Conservation (phyloP, 2,113 vertebrate genomes). For the Lagopus leucura region DNA sequence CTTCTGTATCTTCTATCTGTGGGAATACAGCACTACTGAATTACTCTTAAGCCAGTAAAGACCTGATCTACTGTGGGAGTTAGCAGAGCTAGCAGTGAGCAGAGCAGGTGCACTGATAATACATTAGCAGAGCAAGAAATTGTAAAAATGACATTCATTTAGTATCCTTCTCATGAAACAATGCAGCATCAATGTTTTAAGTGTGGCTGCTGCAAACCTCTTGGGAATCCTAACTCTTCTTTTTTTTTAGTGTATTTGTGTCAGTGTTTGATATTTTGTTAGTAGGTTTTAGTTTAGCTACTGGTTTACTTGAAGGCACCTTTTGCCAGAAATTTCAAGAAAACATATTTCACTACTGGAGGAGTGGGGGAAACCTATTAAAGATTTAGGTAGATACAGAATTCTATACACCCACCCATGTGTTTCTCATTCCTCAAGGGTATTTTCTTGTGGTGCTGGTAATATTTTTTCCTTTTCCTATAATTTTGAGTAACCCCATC, state of each 20-base stretch:
- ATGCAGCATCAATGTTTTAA: background rate
- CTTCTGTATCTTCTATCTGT: background rate
- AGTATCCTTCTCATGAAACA: background rate
- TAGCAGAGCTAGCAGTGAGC: background rate
- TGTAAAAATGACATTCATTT: background rate
- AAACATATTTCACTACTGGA: background rate
- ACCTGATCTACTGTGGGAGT: background rate
- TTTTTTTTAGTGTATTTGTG: background rate
- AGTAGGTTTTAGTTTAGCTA: background rate
- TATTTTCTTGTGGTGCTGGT: background rate
- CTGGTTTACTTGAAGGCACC: background rate
- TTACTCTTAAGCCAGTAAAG: background rate
- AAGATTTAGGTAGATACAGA: background rate
- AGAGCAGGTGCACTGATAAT: background rate
- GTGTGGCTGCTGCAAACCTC: rapidly evolving
- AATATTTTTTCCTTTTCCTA: background rate
- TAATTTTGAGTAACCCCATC: background rate
- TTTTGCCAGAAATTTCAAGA: background rate
- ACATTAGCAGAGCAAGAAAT: background rate
- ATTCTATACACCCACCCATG: background rate
- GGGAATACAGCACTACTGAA: background rate
- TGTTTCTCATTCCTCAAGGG: background rate
- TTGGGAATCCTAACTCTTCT: background rate
- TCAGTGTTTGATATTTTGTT: background rate
- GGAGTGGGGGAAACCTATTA: background rate